Evolutionary conservation across 2,888 invertebrate species (phyloP), one percentile per base, ranked within the genome.

Genomic region (Galerucella calmariensis): DNA sequence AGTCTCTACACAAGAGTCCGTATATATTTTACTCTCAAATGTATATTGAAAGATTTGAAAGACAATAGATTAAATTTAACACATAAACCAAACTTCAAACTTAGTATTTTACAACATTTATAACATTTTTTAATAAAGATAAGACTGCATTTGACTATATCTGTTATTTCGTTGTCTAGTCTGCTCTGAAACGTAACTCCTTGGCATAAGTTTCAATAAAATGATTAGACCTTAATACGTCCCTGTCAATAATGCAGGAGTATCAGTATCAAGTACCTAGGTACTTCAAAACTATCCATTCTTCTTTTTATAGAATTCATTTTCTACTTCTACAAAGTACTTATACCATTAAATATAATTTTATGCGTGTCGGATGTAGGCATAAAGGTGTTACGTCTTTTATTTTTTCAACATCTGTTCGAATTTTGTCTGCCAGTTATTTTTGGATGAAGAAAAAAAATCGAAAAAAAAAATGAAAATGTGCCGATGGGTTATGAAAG

Each of bases 301-400:
- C 35, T 62, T 62, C 44, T 62, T 62, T 62, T 62, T n/a, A 62
- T 44, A 62, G 62, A 41, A 62, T 59, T 14, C 59, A 59, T 59
- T 59, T 59, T 35, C 62, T 41, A 9, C 41, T 27, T n/a, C 12
- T 27, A n/a, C 35, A 62, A 62, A 35, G 44, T 41, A 62, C 14
- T 4, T 35, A 35, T 8, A 41, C 62, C 11, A 62, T 62, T 41
- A 62, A 62, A 16, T 62, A 62, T 35, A 27, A 62, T 35, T 62
- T 62, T 62, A 62, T 44, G 41, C 35, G n/a, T 62, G 61, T 27
- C 41, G 41, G 41, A 41, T n/a, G 44, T 62, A 35, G 16, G 41
- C n/a, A 24, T 62, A 35, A 62, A 62, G 62, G 62, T 62, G 62
- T 62, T 62, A 8, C 41, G 41, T 62, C n/a, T 62, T 62, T n/a